Evolutionary conservation across 1,140 invertebrate species (phyloP), one percentile per base, ranked within the genome.

Genomic region (Diachasmimorpha longicaudata): DNA sequence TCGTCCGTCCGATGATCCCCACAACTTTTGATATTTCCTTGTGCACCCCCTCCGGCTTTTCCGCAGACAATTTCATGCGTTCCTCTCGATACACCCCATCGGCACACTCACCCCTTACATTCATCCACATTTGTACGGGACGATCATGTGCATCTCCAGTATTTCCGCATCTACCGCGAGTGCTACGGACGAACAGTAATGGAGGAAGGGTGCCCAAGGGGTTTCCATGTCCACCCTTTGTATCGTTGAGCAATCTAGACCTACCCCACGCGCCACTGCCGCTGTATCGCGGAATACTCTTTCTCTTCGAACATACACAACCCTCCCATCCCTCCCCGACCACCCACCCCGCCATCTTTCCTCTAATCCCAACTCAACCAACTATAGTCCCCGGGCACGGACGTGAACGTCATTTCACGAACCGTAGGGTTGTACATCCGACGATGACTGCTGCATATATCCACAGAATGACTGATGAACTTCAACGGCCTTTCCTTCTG

Each of bases 161-260:
- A 68, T 76, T 71, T 79, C 71, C 69, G 58, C 76, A 78, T 78
- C 70, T 70, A 70, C 63, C 36, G 31, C 31, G 31, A 31, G 31
- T 31, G 31, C 2, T 31, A 31, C 31, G 31, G 31, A 31, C 44
- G 66, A 55, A 36, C 67, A 9, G 70, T 80, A 78, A 78, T 78
- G 72, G 77, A 71, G 77, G 21, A 76, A 80, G 77, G 74, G 79
- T 72, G 75, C 77, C 79, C 77, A 74, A 75, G 31, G 77, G 77
- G 79, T 48, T 70, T 77, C 73, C 72, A 69, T 78, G 79, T 80
- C 79, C 79, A 80, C 75, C 79, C 79, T 80, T 80, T 80, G 79
- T 80, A 78, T 80, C 79, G 74, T 69, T 70, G 77, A 77, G 70
- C 79, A 80, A 80, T 80, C 79, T 78, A 77, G 79, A 80, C 79